Percentiles rank a stretch among this genome's conserved stretches.
phyloP scores from a whole-genome alignment of 2,888 invertebrate genomes.

The Melieria crassipennis region DNA sequence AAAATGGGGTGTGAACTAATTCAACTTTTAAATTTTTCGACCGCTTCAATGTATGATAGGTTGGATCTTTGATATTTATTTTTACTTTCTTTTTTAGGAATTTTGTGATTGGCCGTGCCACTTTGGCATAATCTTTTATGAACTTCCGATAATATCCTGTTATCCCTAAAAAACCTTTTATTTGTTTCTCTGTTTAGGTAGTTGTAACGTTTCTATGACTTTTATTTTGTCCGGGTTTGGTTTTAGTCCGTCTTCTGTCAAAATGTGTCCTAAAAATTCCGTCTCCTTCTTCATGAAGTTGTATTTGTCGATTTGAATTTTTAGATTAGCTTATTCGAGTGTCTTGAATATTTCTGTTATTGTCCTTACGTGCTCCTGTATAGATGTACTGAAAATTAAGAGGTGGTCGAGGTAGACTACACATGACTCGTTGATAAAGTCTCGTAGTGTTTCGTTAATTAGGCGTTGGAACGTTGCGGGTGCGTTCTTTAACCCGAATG shows the following conservation, averaged over 20 bases:
- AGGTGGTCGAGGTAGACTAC: conserved; percentile 9
- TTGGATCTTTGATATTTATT: too few relatives aligned
- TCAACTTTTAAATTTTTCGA: background rate
- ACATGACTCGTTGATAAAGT: conserved; percentile 6
- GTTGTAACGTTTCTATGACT: too few relatives aligned
- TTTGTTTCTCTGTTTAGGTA: too few relatives aligned
- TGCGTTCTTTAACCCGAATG: conserved; percentile 21
- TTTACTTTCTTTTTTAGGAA: too few relatives aligned
- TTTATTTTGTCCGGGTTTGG: too few relatives aligned
- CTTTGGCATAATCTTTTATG: too few relatives aligned
- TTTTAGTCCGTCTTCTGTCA: background rate
- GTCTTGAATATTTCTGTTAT: conserved; percentile 28
- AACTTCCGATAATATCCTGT: too few relatives aligned
- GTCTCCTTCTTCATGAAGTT: too few relatives aligned
- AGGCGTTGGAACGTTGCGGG: conserved; percentile 34
- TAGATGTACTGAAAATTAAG: conserved; percentile 11
- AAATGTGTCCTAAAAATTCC: background rate
- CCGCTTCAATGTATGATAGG: too few relatives aligned
- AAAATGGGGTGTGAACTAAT: conserved; percentile 1
- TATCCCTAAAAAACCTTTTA: too few relatives aligned
- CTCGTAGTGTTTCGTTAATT: conserved; percentile 14
- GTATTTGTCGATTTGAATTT: conserved; percentile 21
- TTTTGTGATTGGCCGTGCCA: too few relatives aligned
- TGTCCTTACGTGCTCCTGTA: conserved; percentile 8
- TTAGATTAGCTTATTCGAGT: conserved; percentile 16